These are phyloP conservation scores for Sphenodon punctatus DNA, from an alignment of 2,797 vertebrate species.

Conservation along the genomic window DNA sequence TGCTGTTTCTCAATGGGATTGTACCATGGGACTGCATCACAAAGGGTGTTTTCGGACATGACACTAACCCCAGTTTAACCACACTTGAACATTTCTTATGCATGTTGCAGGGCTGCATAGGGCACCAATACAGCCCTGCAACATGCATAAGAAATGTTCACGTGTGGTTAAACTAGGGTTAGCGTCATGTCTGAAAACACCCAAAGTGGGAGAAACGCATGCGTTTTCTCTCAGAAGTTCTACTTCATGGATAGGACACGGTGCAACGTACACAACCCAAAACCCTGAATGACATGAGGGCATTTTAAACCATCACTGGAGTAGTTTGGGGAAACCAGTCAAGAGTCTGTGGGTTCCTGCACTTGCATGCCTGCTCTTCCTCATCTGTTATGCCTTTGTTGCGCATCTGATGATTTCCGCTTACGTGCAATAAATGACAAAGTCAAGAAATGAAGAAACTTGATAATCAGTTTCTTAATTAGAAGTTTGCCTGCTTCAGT, in stretches of 20 bases:
- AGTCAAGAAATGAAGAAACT: not conserved
- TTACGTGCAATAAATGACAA: not conserved
- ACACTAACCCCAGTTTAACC: no score
- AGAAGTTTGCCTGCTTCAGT: not conserved
- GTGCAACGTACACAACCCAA: not conserved
- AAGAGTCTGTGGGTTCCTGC: not conserved
- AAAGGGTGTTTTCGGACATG: no score
- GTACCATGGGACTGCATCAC: not conserved
- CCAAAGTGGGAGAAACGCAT: not conserved
- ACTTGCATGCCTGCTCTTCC: not conserved
- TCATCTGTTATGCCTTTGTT: not conserved
- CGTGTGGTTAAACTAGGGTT: no score
- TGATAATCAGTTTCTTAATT: not conserved
- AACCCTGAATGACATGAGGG: accelerated
- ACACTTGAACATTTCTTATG: no score
- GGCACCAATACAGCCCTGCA: no score
- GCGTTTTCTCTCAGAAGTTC: not conserved
- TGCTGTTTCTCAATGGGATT: not conserved
- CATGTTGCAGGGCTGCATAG: no score
- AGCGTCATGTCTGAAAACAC: no score
- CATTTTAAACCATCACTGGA: not conserved
- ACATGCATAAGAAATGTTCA: no score
- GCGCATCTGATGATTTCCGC: accelerated
- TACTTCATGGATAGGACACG: not conserved
- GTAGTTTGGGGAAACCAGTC: not conserved